A percentile compares a stretch with the other conserved stretches of the same genome.
Conservation (phyloP, 1,140 invertebrate species). For the Atta cephalotes region DNA sequence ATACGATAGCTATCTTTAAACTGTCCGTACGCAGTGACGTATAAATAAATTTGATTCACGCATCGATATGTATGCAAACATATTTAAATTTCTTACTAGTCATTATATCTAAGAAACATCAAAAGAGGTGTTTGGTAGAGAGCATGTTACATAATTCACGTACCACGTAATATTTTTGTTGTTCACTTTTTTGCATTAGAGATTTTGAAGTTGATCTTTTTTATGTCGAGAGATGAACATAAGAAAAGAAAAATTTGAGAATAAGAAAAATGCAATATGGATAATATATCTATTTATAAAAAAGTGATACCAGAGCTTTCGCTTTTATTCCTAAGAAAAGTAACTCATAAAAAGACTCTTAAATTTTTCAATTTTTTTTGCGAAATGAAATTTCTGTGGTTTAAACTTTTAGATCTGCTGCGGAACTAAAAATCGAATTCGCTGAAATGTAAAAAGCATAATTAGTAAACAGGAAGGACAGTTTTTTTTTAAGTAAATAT, state of each 20-base stretch:
- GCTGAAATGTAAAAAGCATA: not conserved
- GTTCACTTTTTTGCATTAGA: not conserved
- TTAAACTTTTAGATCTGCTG: not conserved
- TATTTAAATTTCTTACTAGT: not conserved
- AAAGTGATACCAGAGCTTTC: not conserved
- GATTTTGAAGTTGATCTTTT: constrained; percentile 2
- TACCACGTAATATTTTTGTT: not conserved
- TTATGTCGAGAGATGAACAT: not conserved
- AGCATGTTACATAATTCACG: not conserved
- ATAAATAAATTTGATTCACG: constrained; percentile 32
- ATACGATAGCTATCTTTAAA: constrained; percentile 2
- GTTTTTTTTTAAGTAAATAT: no score
- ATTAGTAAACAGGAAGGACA: no score
- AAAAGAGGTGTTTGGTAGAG: not conserved
- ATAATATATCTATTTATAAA: constrained; percentile 6
- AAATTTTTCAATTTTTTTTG: not conserved
- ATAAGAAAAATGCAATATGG: not conserved
- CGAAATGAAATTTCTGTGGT: constrained; percentile 5
- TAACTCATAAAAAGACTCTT: not conserved
- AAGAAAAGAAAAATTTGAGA: not conserved
- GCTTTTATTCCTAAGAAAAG: not conserved
- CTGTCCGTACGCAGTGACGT: not conserved
- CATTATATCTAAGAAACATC: not conserved
- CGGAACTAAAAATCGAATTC: not conserved
- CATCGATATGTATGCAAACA: not conserved